These are phyloP conservation scores for Sternotherus odoratus DNA, from an alignment of 2,797 vertebrate genomes.

Conservation along the genomic window DNA sequence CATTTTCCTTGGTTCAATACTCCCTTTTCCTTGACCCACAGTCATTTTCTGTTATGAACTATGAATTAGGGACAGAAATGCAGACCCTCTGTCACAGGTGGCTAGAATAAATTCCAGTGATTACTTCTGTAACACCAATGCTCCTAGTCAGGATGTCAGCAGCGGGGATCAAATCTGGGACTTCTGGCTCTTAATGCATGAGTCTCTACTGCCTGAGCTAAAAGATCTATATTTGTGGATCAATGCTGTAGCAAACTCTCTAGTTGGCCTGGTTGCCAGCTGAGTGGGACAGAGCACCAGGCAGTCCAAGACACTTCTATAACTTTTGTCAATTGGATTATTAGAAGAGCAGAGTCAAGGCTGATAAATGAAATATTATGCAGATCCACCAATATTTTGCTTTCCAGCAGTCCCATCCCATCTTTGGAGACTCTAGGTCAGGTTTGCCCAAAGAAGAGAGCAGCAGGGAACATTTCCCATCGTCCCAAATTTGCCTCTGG, in stretches of 20 bases:
- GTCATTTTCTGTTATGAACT: background rate
- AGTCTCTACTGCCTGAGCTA: background rate
- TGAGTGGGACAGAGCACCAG: background rate
- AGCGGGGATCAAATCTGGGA: background rate
- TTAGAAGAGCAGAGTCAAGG: background rate
- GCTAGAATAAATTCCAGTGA: background rate
- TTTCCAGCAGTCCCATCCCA: rapidly evolving
- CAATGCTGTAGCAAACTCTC: background rate
- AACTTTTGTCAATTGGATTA: background rate
- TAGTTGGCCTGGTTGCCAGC: background rate
- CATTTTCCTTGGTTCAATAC: background rate
- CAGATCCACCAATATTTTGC: background rate
- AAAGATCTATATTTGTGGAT: background rate
- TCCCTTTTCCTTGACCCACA: background rate
- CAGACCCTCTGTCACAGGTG: background rate
- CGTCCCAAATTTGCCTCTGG: background rate
- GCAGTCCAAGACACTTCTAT: background rate
- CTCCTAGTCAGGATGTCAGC: background rate
- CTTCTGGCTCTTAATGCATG: background rate
- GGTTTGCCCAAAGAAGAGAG: background rate
- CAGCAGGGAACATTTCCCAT: background rate
- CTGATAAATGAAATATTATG: background rate
- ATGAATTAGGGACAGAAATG: background rate
- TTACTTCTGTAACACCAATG: background rate
- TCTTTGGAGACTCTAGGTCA: background rate